Evolutionary conservation across 2,113 vertebrate genomes (phyloP).

Genomic region (Elanus axillaris): DNA sequence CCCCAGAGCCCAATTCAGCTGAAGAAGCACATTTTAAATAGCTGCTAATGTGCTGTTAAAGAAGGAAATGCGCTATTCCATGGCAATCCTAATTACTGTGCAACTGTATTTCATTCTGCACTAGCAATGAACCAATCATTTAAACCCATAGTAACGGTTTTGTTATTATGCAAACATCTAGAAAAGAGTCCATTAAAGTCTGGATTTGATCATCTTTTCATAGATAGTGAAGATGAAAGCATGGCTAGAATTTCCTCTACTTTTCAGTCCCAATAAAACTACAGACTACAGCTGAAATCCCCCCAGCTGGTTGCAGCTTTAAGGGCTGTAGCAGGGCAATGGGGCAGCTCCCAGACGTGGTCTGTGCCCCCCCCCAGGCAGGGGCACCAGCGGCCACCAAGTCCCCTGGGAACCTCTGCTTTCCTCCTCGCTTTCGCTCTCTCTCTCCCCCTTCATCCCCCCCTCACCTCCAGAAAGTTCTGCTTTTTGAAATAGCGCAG

Average conservation of each 20-base stretch:
- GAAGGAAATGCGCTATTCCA: neutral
- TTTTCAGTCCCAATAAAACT: neutral
- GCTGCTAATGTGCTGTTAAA: neutral
- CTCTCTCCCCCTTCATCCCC: neutral
- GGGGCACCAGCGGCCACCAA: neutral
- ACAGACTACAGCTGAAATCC: neutral
- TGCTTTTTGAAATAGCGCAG: neutral
- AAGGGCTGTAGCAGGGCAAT: neutral
- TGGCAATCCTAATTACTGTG: neutral
- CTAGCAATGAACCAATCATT: neutral
- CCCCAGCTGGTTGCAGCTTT: neutral
- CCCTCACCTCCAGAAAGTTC: neutral
- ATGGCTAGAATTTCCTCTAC: neutral
- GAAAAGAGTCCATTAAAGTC: neutral
- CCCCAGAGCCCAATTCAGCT: neutral
- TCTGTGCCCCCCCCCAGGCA: neutral
- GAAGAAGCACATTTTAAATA: neutral
- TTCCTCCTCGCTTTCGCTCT: neutral
- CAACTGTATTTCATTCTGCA: neutral
- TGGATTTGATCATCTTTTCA: neutral
- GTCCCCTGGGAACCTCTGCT: neutral
- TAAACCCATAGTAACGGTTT: neutral
- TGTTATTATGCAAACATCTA: neutral
- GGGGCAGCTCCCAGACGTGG: rapidly evolving
- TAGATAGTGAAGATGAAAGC: neutral